Evolutionary conservation across 2,888 invertebrate species (phyloP).

Genomic region (Synergus gifuensis): DNA sequence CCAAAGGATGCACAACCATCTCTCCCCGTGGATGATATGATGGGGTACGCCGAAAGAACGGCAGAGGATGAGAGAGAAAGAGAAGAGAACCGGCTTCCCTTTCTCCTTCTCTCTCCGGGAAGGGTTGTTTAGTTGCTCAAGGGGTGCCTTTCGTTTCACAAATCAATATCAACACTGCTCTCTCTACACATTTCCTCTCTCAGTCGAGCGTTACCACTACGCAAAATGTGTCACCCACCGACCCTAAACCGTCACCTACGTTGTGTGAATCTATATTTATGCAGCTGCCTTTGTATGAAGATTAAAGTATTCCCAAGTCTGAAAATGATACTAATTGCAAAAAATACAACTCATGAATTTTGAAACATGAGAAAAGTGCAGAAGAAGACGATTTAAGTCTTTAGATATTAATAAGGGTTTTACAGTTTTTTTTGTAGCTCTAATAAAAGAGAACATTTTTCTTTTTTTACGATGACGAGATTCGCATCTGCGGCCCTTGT

Average conservation of each 20-base stretch:
- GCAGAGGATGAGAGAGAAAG: constrained; percentile 44
- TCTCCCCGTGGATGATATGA: constrained; percentile 46
- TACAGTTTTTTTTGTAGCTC: neutral
- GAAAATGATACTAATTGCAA: too few species aligned
- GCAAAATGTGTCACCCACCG: constrained; percentile 75
- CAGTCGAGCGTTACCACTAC: constrained; percentile 47
- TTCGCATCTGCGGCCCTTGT: constrained; percentile 43
- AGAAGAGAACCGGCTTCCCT: constrained; percentile 55
- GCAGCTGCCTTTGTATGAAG: neutral
- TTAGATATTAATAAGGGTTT: neutral
- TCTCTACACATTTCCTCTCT: constrained; percentile 44
- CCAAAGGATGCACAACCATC: constrained; percentile 72
- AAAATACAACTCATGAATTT: too few species aligned
- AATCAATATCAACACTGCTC: constrained; percentile 71
- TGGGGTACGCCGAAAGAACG: constrained; percentile 50
- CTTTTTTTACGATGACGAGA: neutral
- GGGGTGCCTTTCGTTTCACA: constrained; percentile 65
- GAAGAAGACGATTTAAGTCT: too few species aligned
- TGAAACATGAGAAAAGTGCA: too few species aligned
- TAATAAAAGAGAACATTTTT: neutral
- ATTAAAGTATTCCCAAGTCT: neutral
- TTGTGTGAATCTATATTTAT: constrained; percentile 1
- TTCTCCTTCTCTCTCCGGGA: constrained; percentile 44
- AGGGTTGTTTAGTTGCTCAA: constrained; percentile 54
- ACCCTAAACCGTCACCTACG: constrained; percentile 63